These are phyloP conservation scores for Nothoprocta perdicaria DNA, from an alignment of 2,113 vertebrate genomes.

Conservation along the genomic window DNA sequence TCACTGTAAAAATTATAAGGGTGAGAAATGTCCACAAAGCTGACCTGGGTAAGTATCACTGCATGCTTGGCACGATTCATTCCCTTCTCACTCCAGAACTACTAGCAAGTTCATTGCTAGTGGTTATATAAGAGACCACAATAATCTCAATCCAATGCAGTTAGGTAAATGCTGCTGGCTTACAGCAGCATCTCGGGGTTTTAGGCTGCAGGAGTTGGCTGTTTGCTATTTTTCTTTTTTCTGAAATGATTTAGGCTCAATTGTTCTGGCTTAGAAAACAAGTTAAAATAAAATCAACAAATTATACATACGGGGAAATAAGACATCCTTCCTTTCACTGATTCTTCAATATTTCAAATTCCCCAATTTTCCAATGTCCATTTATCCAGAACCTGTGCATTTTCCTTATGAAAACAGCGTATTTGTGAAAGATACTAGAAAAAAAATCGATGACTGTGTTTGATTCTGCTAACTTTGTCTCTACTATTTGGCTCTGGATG, in stretches of 20 bases:
- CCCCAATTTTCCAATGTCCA: neutral
- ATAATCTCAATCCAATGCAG: neutral
- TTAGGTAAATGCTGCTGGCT: neutral
- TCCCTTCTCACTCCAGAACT: neutral
- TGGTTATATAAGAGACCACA: neutral
- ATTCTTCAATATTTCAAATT: neutral
- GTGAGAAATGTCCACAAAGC: conserved; percentile 56
- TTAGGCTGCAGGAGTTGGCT: neutral
- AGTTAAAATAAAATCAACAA: neutral
- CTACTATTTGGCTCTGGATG: fast-evolving
- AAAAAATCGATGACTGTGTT: neutral
- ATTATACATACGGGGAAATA: fast-evolving
- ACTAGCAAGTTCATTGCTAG: neutral
- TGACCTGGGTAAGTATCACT: conserved; percentile 63
- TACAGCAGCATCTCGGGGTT: neutral
- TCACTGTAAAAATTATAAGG: conserved; percentile 62
- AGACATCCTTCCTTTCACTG: neutral
- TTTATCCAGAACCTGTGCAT: neutral
- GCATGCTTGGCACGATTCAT: neutral
- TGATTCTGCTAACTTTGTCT: neutral
- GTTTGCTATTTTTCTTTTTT: neutral
- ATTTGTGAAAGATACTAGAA: neutral
- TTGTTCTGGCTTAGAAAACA: neutral
- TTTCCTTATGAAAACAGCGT: neutral
- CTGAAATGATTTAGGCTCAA: neutral